Base-by-base conservation (phyloP, 2,797 vertebrate genomes). In the Diplodus puntazzo region DNA sequence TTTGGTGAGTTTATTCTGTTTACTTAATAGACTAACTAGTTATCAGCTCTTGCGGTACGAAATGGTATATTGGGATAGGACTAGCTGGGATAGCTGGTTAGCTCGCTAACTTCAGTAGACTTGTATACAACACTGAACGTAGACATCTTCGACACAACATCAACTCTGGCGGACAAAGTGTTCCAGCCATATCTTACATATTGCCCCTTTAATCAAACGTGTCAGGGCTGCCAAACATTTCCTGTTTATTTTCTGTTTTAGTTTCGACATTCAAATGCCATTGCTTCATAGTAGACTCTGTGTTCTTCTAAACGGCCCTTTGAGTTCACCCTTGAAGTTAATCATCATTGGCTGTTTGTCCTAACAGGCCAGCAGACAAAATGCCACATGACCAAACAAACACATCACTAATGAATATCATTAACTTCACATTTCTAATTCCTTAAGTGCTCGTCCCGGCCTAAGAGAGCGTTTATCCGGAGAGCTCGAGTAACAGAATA, bases 351-450 rank as follows among this genome's bases (percentile, higher is more conserved):
- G 17, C 72, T 53, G 43, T 57, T 49, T 43, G 7, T 62, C 45
- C 46, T 59, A 27, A 17, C 48, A 2, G 18, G 42, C 54, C 55
- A n/a, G 25, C 30, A 73, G 45, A 65, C 59, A 42, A 77, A 63
- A 61, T 66, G 13, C 12, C 46, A 70, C 2, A 20, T 53, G 21
- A 55, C 53, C 49, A 9, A 10, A 61, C 25, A 42, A 61, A 55
- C 53, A 43, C 54, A 58, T 48, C 23, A 60, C 30, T 25, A 53
- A 71, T 69, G 18, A 42, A 61, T 39, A 25, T 27, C 17, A 69
- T 65, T n/a, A 57, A 57, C 52, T 60, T 54, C 13, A 52, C 53
- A 65, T 73, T 61, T 75, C 3, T 67, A 23, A 81, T 68, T 60
- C 53, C 21, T 68, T 5, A 25, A 55, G 2, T 20, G 46, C 30